Percentiles rank a stretch among this genome's conserved stretches.
Evolutionary conservation across 2,888 invertebrate species (phyloP).

Genomic region (Volucella inanis): DNA sequence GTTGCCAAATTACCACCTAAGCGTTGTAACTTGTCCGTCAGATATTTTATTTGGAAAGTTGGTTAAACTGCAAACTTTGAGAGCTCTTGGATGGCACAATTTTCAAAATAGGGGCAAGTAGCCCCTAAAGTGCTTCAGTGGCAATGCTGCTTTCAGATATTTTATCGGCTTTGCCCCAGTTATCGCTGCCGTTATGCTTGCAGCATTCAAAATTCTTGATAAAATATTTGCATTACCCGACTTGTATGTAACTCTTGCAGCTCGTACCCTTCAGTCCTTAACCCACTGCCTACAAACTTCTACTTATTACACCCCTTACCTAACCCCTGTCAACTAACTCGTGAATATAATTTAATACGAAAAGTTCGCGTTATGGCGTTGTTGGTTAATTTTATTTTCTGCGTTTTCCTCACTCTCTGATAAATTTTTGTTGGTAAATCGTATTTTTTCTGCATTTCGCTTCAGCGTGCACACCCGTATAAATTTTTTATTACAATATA

Average conservation of each 20-base stretch:
- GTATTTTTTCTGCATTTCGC: slow-evolving; percentile 58
- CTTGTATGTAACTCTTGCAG: slow-evolving; percentile 55
- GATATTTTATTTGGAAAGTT: too few species aligned
- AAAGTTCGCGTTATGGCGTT: slow-evolving; percentile 72
- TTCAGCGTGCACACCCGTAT: slow-evolving; percentile 37
- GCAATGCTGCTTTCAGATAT: too few species aligned
- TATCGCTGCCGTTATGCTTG: slow-evolving; percentile 41
- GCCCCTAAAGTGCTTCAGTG: too few species aligned
- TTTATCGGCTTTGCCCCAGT: slow-evolving; percentile 1
- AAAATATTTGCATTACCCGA: slow-evolving; percentile 41
- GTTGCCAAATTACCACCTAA: too few species aligned
- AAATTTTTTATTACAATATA: slow-evolving; percentile 73
- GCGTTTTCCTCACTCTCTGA: slow-evolving; percentile 8
- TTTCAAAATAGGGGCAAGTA: too few species aligned
- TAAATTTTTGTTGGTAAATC: slow-evolving; percentile 49
- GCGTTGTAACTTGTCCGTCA: too few species aligned
- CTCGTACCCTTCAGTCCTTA: slow-evolving; percentile 37
- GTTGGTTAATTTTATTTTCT: slow-evolving; percentile 56
- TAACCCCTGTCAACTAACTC: slow-evolving; percentile 19
- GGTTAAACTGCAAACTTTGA: too few species aligned
- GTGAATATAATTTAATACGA: slow-evolving; percentile 73
- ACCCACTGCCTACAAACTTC: neutral
- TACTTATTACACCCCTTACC: neutral
- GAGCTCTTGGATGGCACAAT: too few species aligned
- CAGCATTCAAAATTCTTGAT: slow-evolving; percentile 55